phyloP scores from a whole-genome alignment of 2,888 invertebrate genomes.

The Lysandra bellargus region DNA sequence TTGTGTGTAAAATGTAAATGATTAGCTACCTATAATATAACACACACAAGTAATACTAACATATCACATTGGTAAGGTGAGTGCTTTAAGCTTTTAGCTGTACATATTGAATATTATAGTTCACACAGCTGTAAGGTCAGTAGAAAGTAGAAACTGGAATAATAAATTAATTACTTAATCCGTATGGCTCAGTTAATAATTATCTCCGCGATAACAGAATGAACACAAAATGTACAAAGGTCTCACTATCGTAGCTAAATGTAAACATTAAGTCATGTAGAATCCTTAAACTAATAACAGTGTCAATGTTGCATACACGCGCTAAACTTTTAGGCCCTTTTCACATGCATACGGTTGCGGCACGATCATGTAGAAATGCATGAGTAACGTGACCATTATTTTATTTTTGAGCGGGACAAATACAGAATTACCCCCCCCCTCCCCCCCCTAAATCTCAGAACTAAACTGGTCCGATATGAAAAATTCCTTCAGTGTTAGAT shows the following conservation, averaged over 20 bases:
- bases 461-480: too few species aligned
- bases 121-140: background rate
- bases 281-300: background rate
- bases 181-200: background rate
- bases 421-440: too few species aligned
- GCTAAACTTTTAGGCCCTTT: too few species aligned
- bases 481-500: too few species aligned
- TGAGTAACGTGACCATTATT: too few species aligned
- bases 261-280: conserved; percentile 3
- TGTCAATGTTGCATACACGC: background rate
- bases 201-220: background rate
- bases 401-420: too few species aligned
- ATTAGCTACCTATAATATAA: background rate
- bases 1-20: background rate
- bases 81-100: background rate
- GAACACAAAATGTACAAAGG: conserved; percentile 20
- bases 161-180: background rate
- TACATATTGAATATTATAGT: background rate
- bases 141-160: background rate
- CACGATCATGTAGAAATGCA: too few species aligned
- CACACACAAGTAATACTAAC: background rate
- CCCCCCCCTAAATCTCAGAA: too few species aligned
- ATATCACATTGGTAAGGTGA: too few species aligned
- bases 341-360: too few species aligned
- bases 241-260: conserved; percentile 13